Conservation (phyloP, 2,113 vertebrate species). For the Cyphomyrus plagiostoma region DNA sequence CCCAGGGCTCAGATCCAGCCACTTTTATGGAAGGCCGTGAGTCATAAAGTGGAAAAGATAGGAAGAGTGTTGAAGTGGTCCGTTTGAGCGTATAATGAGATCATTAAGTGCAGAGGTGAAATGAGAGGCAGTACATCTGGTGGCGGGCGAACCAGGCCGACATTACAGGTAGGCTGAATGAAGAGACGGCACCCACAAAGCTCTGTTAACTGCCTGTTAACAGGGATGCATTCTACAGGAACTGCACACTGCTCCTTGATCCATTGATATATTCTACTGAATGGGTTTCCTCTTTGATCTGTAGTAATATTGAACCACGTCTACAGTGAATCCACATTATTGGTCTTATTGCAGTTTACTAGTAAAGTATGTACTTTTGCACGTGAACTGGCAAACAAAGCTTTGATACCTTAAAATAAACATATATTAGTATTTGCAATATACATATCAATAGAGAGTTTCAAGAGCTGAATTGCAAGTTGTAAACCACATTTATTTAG, state of each 20-base stretch:
- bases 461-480: neutral
- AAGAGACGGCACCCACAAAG: neutral
- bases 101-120: neutral
- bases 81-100: slow-evolving; percentile 20
- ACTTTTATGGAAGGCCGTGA: neutral
- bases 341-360: neutral
- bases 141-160: neutral
- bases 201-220: neutral
- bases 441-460: neutral
- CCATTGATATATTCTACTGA: neutral
- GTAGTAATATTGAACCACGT: neutral
- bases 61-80: neutral
- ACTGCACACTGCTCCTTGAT: neutral
- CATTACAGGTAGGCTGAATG: neutral
- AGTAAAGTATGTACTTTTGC: neutral
- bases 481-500: neutral
- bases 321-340: neutral
- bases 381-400: neutral
- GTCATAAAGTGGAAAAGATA: neutral
- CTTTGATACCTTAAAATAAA: neutral
- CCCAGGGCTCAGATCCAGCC: slow-evolving; percentile 11
- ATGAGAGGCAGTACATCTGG: neutral
- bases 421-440: neutral
- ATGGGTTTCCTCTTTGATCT: neutral
- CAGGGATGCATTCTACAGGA: neutral